Base-by-base conservation (phyloP, 2,888 invertebrate genomes). In the Tenthredo livida region DNA sequence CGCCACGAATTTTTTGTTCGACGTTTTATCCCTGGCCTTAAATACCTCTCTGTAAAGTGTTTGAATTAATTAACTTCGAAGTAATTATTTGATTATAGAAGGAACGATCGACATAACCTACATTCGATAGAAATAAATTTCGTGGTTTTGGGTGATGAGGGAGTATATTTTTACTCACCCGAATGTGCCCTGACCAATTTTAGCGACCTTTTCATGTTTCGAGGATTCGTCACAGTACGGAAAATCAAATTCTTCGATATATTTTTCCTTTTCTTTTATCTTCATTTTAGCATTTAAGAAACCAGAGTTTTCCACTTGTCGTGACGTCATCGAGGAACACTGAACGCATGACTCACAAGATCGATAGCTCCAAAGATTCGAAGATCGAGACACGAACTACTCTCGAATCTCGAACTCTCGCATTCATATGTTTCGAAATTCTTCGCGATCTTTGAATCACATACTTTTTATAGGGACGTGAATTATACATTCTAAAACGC, bases 151-250 rank as follows among this genome's bases (percentile, higher is more conserved):
- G n/a, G n/a, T 21, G 43, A 0, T 43, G 9, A 7, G 10, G 21
- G 2, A 21, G 10, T 43, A 43, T 10, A n/a, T 47, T 54, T 5
- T 15, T 73, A 92, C 94, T 94, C 94, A 97, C 97, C 98, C 98
- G 93, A 99, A 99, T 0, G 99, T 99, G 86, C 99, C 99, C 93
- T 99, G 99, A 0, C 99, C 99, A 91, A 99, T 99, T 96, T 99
- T 99, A 0, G 98, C 97, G 1, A 99, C 96, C 95, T 98, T 98
- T 91, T 99, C 99, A 94, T 99, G 99, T 94, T 98, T 98, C 1
- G 96, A 95, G 10, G 98, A 97, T 93, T 98, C 98, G 90, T 98
- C 98, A 92, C 99, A 98, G 92, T 95, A 97, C 0, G 97, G 97
- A 92, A 97, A 98, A 89, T 97, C 96, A 89, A 97, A 97, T 90